Conservation (phyloP, 2,888 invertebrate species). For the Lordiphosa fenestrarum region DNA sequence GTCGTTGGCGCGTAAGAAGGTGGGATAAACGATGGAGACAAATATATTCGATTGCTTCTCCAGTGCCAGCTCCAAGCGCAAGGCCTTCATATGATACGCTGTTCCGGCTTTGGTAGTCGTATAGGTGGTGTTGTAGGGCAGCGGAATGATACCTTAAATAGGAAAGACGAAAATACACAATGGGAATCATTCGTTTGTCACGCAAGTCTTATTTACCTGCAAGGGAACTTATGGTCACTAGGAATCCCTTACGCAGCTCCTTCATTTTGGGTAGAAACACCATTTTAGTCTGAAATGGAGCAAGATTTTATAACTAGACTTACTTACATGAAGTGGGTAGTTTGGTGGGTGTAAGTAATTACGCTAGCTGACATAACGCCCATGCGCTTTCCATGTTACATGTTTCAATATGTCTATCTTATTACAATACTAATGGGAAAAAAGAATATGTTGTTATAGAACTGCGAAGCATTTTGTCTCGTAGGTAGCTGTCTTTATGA, state of each 20-base stretch:
- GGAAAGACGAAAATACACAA: neutral
- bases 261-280: conserved; percentile 79
- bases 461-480: too few relatives aligned
- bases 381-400: too few relatives aligned
- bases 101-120: conserved; percentile 78
- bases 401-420: too few relatives aligned
- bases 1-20: conserved; percentile 73
- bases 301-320: neutral
- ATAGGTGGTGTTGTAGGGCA: conserved; percentile 61
- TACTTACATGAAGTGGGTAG: too few relatives aligned
- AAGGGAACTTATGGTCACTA: conserved; percentile 77
- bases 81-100: conserved; percentile 70
- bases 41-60: conserved; percentile 54
- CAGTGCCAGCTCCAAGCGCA: conserved; percentile 69
- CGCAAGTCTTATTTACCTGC: conserved; percentile 45
- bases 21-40: conserved; percentile 73
- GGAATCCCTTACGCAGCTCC: conserved; percentile 71
- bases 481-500: too few relatives aligned
- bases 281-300: conserved; percentile 68
- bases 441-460: too few relatives aligned
- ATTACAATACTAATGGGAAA: too few relatives aligned
- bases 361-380: too few relatives aligned
- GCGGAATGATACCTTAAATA: conserved; percentile 36
- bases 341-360: too few relatives aligned
- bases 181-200: too few relatives aligned